Evolutionary conservation across 1,140 invertebrate genomes (phyloP), one percentile per base, ranked within the genome.

Genomic region (Drosophila tristis): DNA sequence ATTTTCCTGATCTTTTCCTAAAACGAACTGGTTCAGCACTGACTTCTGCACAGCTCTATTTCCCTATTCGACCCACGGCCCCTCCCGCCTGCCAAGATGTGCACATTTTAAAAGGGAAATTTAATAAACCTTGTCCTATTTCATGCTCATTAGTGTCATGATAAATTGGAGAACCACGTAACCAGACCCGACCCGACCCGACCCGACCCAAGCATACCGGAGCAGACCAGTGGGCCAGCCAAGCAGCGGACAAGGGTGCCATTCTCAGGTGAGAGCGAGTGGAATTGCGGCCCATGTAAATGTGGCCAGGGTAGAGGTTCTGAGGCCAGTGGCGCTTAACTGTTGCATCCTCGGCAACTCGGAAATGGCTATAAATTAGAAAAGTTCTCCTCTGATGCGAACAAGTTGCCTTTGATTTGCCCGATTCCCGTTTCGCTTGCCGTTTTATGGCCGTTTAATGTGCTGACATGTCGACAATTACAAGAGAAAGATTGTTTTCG

Each of bases 51-150:
- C 68, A 35, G 26, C 26, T 48, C 64, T 62, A 58, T 39, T 35
- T 15, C 26, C 47, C 47, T 23, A 20, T 13, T 39, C 35, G 11
- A 13, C 11, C 11, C 11, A 5, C 4, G 9, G 55, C 16, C 43
- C 15, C 31, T 20, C 16, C 2, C 8, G 23, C 2, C 8, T 43
- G 45, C 48, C 43, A 65, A 39, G 54, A 48, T 51, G 82, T 86
- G 82, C 62, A 73, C 82, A 79, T 86, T 89, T 87, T 72, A 82
- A 82, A 86, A 89, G 86, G 82, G 84, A 86, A 86, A 86, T 86
- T 86, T 86, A 86, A 86, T 86, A 86, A 86, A 82, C 78, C 84
- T 86, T 86, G 82, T 89, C 84, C 82, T 61, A 86, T 86, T 86
- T 86, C 78, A 82, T 82, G 82, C 78, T 86, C 82, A 86, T 86